phyloP scores from a whole-genome alignment of 2,797 vertebrate species.

The Oryzias sinensis region DNA sequence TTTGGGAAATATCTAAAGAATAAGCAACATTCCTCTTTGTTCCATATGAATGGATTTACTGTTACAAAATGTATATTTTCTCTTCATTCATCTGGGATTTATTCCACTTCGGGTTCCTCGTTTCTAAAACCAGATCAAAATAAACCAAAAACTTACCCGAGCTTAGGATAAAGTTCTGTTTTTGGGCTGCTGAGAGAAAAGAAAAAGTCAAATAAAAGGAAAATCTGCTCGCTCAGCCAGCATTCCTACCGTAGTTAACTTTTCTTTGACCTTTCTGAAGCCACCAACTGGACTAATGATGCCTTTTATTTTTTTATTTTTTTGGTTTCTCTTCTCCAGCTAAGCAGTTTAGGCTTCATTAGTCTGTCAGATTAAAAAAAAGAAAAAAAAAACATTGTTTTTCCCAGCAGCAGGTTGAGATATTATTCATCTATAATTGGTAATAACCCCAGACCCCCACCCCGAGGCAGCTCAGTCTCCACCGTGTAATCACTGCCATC shows the following conservation, averaged over 20 bases:
- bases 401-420: slow-evolving; percentile 58
- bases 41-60: too few species aligned
- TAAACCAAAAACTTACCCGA: not conserved
- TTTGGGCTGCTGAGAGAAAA: not conserved
- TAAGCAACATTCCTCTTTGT: too few species aligned
- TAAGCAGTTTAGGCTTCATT: slow-evolving; percentile 65
- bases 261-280: slow-evolving; percentile 45
- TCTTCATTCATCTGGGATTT: too few species aligned
- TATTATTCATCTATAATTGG: slow-evolving; percentile 79
- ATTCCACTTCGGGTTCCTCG: too few species aligned
- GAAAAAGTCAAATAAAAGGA: not conserved
- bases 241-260: slow-evolving; percentile 43
- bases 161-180: not conserved
- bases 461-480: slow-evolving; percentile 64
- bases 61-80: too few species aligned
- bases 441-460: slow-evolving; percentile 68
- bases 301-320: slow-evolving; percentile 5
- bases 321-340: not conserved
- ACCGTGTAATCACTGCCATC: slow-evolving; percentile 69
- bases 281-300: slow-evolving; percentile 40
- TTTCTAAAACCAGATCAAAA: not conserved
- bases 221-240: not conserved
- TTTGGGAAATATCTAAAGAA: not conserved
- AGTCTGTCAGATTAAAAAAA: slow-evolving; percentile 40
- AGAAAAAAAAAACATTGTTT: slow-evolving; percentile 41